Evolutionary conservation across 1,140 invertebrate genomes (phyloP).

Genomic region (Drosophila erecta): DNA sequence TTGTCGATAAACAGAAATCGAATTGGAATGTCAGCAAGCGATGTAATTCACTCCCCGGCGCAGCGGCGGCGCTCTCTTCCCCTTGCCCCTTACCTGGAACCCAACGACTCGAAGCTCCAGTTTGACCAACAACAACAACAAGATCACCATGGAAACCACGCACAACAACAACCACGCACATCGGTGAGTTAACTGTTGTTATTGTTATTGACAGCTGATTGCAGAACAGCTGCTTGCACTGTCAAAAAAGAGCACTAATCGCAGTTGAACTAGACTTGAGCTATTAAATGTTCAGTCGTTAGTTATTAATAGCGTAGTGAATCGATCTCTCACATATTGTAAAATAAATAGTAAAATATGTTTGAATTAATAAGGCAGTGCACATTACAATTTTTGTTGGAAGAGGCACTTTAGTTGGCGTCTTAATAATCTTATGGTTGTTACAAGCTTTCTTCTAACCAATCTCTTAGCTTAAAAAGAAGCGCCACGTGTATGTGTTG

Average conservation of each 20-base stretch:
- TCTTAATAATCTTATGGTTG: too few relatives aligned
- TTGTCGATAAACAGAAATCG: slow-evolving; percentile 20
- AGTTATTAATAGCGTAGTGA: too few relatives aligned
- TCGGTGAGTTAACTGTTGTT: slow-evolving; percentile 16
- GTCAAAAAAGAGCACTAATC: neutral
- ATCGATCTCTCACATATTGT: too few relatives aligned
- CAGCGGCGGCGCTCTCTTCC: neutral
- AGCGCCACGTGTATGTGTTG: too few relatives aligned
- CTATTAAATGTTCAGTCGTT: too few relatives aligned
- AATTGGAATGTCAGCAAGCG: slow-evolving; percentile 27
- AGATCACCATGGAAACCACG: neutral
- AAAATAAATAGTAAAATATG: too few relatives aligned
- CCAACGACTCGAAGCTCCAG: neutral
- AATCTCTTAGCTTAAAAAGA: too few relatives aligned
- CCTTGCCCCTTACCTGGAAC: neutral
- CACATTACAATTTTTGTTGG: too few relatives aligned
- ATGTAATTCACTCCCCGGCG: slow-evolving; percentile 1
- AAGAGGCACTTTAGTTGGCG: too few relatives aligned
- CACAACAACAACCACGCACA: neutral
- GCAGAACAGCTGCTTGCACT: slow-evolving; percentile 11
- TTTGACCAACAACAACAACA: slow-evolving; percentile 15
- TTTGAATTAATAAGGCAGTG: too few relatives aligned
- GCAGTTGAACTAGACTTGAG: neutral
- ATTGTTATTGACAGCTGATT: slow-evolving; percentile 3
- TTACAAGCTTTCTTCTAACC: too few relatives aligned